Evolutionary conservation across 2,113 vertebrate genomes (phyloP), one percentile per base, ranked within the genome.

Genomic region (Scomber colias): DNA sequence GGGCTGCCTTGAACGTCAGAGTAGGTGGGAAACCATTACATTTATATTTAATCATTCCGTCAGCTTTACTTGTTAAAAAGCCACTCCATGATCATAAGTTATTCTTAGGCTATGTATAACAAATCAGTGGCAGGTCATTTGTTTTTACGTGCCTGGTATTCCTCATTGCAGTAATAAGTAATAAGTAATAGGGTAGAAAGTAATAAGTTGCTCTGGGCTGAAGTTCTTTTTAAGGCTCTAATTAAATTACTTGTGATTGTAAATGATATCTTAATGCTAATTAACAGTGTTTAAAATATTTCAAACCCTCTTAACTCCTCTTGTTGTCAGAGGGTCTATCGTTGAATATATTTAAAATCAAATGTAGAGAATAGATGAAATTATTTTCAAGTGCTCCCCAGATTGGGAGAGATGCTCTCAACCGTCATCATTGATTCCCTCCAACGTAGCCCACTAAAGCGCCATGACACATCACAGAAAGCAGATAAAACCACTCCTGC

Each of bases 401-500:
- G 50, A 69, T 71, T 17, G 13, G 16, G 16, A 0, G 49, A 44
- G 45, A 46, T 59, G 61, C 71, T 27, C 46, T 65, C 48, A 19
- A 12, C 63, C 56, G 31, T 66, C 48, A 40, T 46, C 17, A 3
- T 48, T 2, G 30, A 27, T 71, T 80, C 75, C 74, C 76, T 79
- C 62, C 61, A 66, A 61, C 61, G 54, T 75, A 68, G 82, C 63
- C 69, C 72, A 68, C 48, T 82, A 65, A 71, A 79, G 71, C 4
- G 3, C 76, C 30, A 56, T 75, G 79, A 85, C 85, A 75, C 66
- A 73, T 70, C 76, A 45, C 74, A 77, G 63, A 82, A 77, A 69
- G 73, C 82, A 82, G 86, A 73, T 89, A 64, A 79, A 88, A 46
- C 19, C 76, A 55, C 77, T 77, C 72, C 24, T 48, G 84, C 77